phyloP scores from a whole-genome alignment of 2,888 invertebrate genomes.

The Ichneumon xanthorius region DNA sequence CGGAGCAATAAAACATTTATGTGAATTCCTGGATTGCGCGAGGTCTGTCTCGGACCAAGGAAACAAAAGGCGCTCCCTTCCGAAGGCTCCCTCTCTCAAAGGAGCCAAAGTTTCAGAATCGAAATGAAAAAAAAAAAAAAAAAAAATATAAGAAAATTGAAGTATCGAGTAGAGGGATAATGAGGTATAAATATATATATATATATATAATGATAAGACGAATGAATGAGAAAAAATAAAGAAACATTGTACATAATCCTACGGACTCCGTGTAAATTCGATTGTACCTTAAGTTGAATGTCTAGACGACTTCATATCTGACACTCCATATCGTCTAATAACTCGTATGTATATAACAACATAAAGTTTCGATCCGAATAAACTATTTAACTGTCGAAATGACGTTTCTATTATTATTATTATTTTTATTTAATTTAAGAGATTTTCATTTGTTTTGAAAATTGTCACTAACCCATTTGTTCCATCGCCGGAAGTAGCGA shows the following conservation, averaged over 20 bases:
- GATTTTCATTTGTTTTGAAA: not conserved
- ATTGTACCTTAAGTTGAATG: constrained; percentile 76
- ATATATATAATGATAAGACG: constrained; percentile 18
- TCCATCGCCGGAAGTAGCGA: not conserved
- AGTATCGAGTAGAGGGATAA: constrained; percentile 29
- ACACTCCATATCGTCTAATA: constrained; percentile 81
- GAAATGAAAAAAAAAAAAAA: constrained; percentile 6
- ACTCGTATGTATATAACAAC: constrained; percentile 82
- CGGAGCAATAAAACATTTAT: constrained; percentile 13
- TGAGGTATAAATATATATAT: constrained; percentile 20
- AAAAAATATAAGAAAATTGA: not conserved
- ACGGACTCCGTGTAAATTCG: constrained; percentile 71
- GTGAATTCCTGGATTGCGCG: constrained; percentile 1
- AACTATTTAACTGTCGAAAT: constrained; percentile 82
- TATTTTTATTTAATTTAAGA: not conserved
- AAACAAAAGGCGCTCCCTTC: constrained; percentile 1
- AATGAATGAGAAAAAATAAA: constrained; percentile 7
- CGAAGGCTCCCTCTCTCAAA: not conserved
- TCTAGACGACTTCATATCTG: constrained; percentile 81
- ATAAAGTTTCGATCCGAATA: constrained; percentile 81
- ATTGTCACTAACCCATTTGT: not conserved
- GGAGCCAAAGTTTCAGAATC: not conserved
- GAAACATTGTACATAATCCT: constrained; percentile 60
- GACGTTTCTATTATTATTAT: not conserved
- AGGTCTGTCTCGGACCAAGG: not conserved